Conservation (phyloP, 2,113 vertebrate genomes). For the Dolichotis patagonum region DNA sequence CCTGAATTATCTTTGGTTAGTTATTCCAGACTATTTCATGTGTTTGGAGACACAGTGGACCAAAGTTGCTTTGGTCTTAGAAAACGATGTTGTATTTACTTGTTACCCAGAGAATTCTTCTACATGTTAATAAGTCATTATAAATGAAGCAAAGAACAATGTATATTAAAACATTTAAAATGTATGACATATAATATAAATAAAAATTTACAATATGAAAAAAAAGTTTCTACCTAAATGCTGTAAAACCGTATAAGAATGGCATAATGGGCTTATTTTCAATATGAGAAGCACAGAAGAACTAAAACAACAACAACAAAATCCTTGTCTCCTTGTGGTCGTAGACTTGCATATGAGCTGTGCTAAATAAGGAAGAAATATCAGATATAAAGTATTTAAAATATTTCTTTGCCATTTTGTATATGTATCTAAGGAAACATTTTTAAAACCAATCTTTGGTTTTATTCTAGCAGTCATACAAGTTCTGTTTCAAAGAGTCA, state of each 20-base stretch:
- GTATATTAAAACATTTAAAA: neutral
- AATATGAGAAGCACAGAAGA: neutral
- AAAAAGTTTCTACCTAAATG: neutral
- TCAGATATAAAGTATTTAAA: neutral
- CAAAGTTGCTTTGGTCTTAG: neutral
- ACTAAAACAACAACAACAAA: neutral
- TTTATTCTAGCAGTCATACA: neutral
- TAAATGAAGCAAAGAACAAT: neutral
- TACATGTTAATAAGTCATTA: neutral
- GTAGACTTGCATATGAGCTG: neutral
- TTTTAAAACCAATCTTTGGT: neutral
- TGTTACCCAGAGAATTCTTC: neutral
- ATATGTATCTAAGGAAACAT: neutral
- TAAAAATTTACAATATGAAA: neutral
- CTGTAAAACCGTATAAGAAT: neutral
- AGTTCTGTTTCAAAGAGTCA: neutral
- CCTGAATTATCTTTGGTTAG: neutral
- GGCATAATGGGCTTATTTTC: neutral
- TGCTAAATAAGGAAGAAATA: neutral
- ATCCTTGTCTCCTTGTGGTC: neutral
- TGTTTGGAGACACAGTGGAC: neutral
- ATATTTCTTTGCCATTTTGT: neutral
- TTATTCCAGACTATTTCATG: neutral
- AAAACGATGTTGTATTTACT: neutral
- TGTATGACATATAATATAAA: neutral